A percentile compares a stretch with the other conserved stretches of the same genome.
phyloP scores from a whole-genome alignment of 2,113 vertebrate genomes.

The Hucho hucho region DNA sequence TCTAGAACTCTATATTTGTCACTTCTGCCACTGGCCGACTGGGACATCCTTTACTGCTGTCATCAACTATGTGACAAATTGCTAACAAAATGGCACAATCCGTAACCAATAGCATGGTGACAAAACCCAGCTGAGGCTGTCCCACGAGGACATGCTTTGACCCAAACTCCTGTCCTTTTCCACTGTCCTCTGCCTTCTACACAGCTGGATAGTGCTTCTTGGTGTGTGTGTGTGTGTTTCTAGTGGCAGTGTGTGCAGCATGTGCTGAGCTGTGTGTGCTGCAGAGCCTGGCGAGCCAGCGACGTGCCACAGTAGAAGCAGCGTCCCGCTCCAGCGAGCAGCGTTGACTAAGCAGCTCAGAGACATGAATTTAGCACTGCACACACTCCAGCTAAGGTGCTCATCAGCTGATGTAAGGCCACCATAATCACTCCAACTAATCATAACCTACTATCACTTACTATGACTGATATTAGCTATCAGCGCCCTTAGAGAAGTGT shows the following conservation, averaged over 20 bases:
- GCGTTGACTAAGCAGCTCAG: slow-evolving; percentile 25
- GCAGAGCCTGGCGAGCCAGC: not conserved
- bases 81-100: not conserved
- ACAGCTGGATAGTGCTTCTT: not conserved
- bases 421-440: slow-evolving; percentile 1
- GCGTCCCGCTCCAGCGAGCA: slow-evolving; percentile 16
- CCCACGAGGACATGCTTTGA: not conserved
- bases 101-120: not conserved
- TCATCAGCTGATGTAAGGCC: not conserved
- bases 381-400: not conserved
- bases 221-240: not conserved
- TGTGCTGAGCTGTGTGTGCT: not conserved
- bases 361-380: not conserved
- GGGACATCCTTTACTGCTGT: not conserved
- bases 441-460: not conserved
- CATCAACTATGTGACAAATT: not conserved
- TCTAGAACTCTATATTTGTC: not conserved
- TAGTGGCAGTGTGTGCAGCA: not conserved
- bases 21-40: not conserved
- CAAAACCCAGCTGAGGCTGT: not conserved
- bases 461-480: not conserved
- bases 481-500: not conserved
- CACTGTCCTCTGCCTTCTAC: not conserved
- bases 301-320: slow-evolving; percentile 25
- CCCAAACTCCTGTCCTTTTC: not conserved